Evolutionary conservation across 2,113 vertebrate species (phyloP).

Genomic region (Shinisaurus crocodilurus): DNA sequence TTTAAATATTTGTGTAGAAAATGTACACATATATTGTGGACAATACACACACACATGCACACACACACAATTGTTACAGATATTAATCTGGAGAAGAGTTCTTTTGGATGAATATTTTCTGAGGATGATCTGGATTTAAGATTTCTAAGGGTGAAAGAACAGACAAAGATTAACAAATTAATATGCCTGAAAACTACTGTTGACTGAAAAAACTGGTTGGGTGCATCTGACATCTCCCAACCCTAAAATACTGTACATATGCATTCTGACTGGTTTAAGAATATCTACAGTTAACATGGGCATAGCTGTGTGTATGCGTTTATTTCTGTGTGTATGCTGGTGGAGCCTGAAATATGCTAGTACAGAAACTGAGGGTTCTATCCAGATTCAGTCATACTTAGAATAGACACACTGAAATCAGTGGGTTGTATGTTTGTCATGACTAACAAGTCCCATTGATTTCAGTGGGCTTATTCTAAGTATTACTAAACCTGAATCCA

Average conservation of each 20-base stretch:
- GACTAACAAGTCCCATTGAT: too few relatives aligned
- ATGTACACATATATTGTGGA: constrained; percentile 2
- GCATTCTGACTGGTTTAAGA: constrained; percentile 32
- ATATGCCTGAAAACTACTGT: constrained; percentile 31
- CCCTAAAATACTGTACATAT: constrained; percentile 38
- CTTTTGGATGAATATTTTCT: constrained; percentile 67
- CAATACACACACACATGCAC: neutral
- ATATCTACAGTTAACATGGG: constrained; percentile 23
- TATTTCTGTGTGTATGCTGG: neutral
- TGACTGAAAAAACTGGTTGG: constrained; percentile 55
- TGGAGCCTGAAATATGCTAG: neutral
- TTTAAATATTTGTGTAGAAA: constrained; percentile 68
- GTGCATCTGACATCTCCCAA: constrained; percentile 48
- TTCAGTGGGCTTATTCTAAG: too few relatives aligned
- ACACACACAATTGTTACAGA: constrained; percentile 62
- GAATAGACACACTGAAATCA: too few relatives aligned
- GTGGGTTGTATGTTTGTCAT: too few relatives aligned
- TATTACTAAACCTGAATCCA: too few relatives aligned
- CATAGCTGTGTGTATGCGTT: fast-evolving
- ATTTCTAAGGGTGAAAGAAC: constrained; percentile 48
- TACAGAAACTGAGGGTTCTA: neutral
- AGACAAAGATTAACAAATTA: constrained; percentile 55
- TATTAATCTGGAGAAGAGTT: constrained; percentile 77
- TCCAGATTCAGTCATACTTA: too few relatives aligned
- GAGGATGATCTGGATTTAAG: constrained; percentile 71